Percentiles rank a stretch among this genome's conserved stretches.
Evolutionary conservation across 1,140 invertebrate genomes (phyloP).

Genomic region (Caligus rogercresseyi): DNA sequence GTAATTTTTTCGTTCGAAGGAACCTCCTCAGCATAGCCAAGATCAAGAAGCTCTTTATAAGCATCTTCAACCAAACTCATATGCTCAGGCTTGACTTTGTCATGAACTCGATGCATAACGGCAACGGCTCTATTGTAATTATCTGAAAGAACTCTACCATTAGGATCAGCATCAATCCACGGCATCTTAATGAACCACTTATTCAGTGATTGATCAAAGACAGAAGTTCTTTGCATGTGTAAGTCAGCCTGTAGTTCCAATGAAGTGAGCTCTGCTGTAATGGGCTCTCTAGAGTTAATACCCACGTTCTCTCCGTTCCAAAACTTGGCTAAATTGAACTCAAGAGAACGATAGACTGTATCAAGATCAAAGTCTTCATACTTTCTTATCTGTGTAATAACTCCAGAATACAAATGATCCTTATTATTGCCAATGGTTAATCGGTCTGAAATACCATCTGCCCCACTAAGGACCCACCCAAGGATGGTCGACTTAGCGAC

Average conservation of each 20-base stretch:
- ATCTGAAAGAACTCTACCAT: background rate
- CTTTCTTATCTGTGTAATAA: background rate
- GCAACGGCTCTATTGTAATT: background rate
- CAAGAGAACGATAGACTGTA: background rate
- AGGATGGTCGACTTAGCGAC: background rate
- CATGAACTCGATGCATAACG: background rate
- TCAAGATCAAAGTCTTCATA: background rate
- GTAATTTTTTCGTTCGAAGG: no score
- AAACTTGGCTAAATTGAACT: background rate
- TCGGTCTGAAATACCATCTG: background rate
- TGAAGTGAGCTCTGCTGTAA: background rate
- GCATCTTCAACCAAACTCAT: background rate
- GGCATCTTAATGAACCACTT: conserved; percentile 1
- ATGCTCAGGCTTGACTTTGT: background rate
- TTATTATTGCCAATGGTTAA: background rate
- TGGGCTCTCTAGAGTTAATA: background rate
- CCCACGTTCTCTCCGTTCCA: conserved; percentile 2
- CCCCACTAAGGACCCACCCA: conserved; percentile 3
- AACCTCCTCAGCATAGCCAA: background rate
- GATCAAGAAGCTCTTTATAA: background rate
- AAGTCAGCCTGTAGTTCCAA: background rate
- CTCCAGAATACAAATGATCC: background rate
- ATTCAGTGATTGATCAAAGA: background rate
- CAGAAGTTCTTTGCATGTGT: background rate
- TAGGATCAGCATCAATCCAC: background rate